phyloP scores from a whole-genome alignment of 2,888 invertebrate species.

The Sabellastarte sp. region DNA sequence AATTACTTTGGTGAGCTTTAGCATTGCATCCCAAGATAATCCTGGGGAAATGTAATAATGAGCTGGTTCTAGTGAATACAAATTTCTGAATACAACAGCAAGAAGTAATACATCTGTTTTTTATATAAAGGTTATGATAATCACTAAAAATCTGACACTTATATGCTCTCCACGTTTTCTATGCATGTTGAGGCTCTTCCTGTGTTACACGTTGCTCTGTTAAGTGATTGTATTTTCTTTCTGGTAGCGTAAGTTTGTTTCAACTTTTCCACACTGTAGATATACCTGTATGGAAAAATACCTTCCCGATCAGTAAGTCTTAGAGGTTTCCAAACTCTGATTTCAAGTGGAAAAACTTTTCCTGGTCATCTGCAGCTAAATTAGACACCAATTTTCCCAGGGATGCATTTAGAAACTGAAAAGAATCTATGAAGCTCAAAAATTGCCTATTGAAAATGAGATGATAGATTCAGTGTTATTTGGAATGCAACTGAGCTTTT shows the following conservation, averaged over 20 bases:
- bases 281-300: too few species aligned
- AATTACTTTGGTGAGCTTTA: too few species aligned
- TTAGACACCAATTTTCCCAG: too few species aligned
- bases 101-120: conserved; percentile 11
- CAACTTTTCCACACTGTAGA: too few species aligned
- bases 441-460: background rate
- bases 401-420: background rate
- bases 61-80: conserved; percentile 31
- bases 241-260: conserved; percentile 5
- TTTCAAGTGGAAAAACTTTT: too few species aligned
- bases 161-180: conserved; percentile 6
- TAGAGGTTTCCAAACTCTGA: too few species aligned
- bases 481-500: conserved; percentile 15
- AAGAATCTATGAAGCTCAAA: background rate
- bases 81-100: conserved; percentile 10
- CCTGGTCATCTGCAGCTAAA: too few species aligned
- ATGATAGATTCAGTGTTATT: conserved; percentile 2
- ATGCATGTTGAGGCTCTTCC: conserved; percentile 8
- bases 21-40: too few species aligned
- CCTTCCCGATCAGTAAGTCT: too few species aligned
- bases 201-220: conserved; percentile 2
- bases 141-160: conserved; percentile 1
- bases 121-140: conserved; percentile 12
- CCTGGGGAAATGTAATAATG: conserved; percentile 35
- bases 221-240: conserved; percentile 6